phyloP scores from a whole-genome alignment of 1,140 invertebrate species.

The Eumaeus atala region DNA sequence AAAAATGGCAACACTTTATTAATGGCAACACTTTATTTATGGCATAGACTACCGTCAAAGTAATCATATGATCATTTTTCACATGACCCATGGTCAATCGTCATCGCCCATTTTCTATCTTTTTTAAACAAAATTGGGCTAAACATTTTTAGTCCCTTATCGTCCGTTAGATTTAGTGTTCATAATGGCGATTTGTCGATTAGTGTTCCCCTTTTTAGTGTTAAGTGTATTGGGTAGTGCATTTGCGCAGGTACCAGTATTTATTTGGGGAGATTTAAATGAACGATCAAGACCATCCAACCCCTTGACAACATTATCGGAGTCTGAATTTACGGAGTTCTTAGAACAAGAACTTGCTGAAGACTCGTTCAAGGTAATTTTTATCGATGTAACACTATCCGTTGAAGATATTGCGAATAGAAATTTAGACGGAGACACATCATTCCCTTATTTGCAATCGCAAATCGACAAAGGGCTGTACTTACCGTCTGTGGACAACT shows the following conservation, averaged over 20 bases:
- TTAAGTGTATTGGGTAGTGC: constrained; percentile 49
- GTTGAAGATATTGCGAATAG: constrained; percentile 66
- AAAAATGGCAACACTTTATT: neutral
- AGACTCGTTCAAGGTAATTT: constrained; percentile 51
- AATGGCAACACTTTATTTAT: constrained; percentile 31
- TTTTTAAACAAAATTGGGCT: constrained; percentile 57
- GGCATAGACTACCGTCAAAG: constrained; percentile 57
- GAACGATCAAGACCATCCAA: constrained; percentile 38
- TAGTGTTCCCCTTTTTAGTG: constrained; percentile 55
- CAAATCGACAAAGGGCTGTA: constrained; percentile 44
- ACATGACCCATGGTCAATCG: constrained; percentile 64
- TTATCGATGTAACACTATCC: constrained; percentile 63
- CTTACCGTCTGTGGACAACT: constrained; percentile 48
- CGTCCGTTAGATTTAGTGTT: constrained; percentile 53
- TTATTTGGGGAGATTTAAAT: constrained; percentile 55
- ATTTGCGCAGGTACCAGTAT: constrained; percentile 57
- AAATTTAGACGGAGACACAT: constrained; percentile 45
- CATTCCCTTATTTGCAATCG: constrained; percentile 49
- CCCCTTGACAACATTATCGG: constrained; percentile 36
- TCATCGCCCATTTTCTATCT: constrained; percentile 55
- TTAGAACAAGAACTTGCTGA: constrained; percentile 39
- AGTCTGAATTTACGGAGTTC: constrained; percentile 38
- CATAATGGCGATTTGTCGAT: constrained; percentile 62
- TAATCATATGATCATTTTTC: constrained; percentile 70
- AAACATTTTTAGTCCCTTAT: constrained; percentile 52